Evolutionary conservation across 2,113 vertebrate genomes (phyloP), one percentile per base, ranked within the genome.

Genomic region (Percopsis transmontana): DNA sequence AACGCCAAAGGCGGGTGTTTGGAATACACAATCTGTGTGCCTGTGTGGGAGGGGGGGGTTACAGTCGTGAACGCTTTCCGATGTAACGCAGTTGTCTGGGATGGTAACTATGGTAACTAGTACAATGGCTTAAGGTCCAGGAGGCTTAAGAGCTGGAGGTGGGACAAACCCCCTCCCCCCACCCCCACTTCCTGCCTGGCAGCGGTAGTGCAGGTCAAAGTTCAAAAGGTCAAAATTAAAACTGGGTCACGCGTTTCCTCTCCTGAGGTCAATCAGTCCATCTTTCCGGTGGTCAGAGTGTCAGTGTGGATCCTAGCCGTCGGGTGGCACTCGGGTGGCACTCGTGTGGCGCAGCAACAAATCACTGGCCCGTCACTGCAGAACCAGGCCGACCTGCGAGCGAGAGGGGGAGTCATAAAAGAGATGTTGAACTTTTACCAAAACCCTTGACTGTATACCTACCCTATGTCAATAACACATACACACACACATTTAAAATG

Each of bases 361-460:
- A 2, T 53, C 60, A 33, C 23, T 54, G 47, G 23, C 67, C 52
- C 2, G 73, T 94, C 96, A 99, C 93, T 99, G 97, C 89, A 99
- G 84, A 85, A 99, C 97, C 92, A 99, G 89, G 61, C 97, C 97
- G 0, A 99, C 96, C 96, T 98, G 82, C 56, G 70, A 61, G 55
- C 45, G 33, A 54, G 1, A 42, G 41, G 53, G 39, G 5, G 12
- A 19, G 15, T 20, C 15, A 20, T 21, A 16, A n/a, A n/a, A n/a
- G n/a, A n/a, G n/a, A n/a, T n/a, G n/a, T n/a, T n/a, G n/a, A n/a
- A n/a, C n/a, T n/a, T n/a, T n/a, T n/a, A n/a, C n/a, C n/a, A n/a
- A n/a, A n/a, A n/a, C n/a, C n/a, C n/a, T n/a, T n/a, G n/a, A n/a
- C n/a, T n/a, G n/a, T n/a, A n/a, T n/a, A n/a, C n/a, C n/a, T n/a